These are phyloP conservation scores for Oriolus oriolus DNA, from an alignment of 2,113 vertebrate genomes.

Conservation along the genomic window DNA sequence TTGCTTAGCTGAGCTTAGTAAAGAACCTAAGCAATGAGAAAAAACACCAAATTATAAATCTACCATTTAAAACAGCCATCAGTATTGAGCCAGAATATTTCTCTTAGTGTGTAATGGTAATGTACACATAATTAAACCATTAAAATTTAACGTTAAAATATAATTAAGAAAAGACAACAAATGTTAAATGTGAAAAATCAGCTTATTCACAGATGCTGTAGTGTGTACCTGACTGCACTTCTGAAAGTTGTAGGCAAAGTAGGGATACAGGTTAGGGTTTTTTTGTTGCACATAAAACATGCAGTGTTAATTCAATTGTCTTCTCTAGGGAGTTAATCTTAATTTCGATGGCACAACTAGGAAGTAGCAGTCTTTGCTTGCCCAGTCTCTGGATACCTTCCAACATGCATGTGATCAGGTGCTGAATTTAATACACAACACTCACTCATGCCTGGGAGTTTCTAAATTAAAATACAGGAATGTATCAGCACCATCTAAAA, in stretches of 20 bases:
- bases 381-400: conserved; percentile 67
- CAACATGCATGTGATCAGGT: conserved; percentile 67
- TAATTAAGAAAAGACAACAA: conserved; percentile 31
- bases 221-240: neutral
- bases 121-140: conserved; percentile 37
- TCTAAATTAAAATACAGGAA: conserved; percentile 65
- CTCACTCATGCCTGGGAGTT: conserved; percentile 46
- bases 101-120: conserved; percentile 1
- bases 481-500: conserved; percentile 36
- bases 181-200: conserved; percentile 37
- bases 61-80: conserved; percentile 2
- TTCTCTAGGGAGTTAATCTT: conserved; percentile 71
- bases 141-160: conserved; percentile 22
- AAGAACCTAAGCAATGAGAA: neutral
- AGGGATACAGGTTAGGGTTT: conserved; percentile 48
- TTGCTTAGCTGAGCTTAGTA: conserved; percentile 14
- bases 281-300: conserved; percentile 65
- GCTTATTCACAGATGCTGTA: neutral
- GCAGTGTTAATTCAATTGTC: conserved; percentile 75
- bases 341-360: conserved; percentile 73
- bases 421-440: conserved; percentile 64
- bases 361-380: conserved; percentile 64
- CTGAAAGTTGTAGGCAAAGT: conserved; percentile 44
- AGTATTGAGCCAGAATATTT: conserved; percentile 5
- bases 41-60: conserved; percentile 12